These are phyloP conservation scores for Drosophila birchii DNA, from an alignment of 2,888 invertebrate genomes.

Conservation along the genomic window DNA sequence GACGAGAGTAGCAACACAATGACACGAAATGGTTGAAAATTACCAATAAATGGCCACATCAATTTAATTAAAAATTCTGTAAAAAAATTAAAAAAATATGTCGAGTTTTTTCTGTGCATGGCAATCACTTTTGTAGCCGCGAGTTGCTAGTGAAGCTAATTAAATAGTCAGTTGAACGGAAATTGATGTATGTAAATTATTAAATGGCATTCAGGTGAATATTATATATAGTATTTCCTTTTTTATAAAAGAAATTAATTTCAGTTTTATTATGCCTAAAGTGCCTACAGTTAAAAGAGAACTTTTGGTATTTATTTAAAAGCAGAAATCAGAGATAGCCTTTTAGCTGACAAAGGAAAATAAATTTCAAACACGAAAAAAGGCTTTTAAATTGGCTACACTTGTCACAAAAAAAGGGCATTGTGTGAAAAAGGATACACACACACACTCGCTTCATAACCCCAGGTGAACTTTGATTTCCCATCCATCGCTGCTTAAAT, in stretches of 20 bases:
- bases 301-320: background rate
- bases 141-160: constrained; percentile 9
- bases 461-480: constrained; percentile 11
- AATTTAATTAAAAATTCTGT: constrained; percentile 37
- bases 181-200: constrained; percentile 22
- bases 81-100: background rate
- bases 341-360: background rate
- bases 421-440: background rate
- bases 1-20: constrained; percentile 8
- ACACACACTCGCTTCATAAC: too few relatives aligned
- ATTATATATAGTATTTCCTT: background rate
- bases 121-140: background rate
- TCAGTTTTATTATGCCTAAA: background rate
- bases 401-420: background rate
- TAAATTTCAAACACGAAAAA: background rate
- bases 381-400: constrained; percentile 1
- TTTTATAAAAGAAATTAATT: background rate
- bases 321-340: background rate
- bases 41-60: constrained; percentile 34
- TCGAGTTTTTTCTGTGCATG: background rate
- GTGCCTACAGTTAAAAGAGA: background rate
- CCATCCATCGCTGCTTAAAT: constrained; percentile 12
- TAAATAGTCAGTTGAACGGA: constrained; percentile 13
- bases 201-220: constrained; percentile 4
- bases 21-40: constrained; percentile 16